Evolutionary conservation across 2,797 vertebrate species (phyloP).

Genomic region (Etheostoma perlongum): DNA sequence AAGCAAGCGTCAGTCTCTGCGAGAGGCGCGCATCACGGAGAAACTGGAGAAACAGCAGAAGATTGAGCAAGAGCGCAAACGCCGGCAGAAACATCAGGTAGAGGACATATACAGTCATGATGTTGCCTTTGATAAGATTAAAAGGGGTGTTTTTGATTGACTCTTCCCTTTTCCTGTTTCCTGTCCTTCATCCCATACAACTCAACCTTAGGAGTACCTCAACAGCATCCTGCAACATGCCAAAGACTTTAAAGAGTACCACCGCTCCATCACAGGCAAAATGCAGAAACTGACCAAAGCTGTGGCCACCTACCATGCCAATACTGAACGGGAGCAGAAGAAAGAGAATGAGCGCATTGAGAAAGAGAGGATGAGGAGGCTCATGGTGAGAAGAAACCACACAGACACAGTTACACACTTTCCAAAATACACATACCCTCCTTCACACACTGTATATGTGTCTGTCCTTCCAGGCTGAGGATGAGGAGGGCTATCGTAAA

Average conservation of each 20-base stretch:
- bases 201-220: conserved; percentile 92
- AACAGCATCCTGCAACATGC: conserved; percentile 99
- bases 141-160: not conserved
- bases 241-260: conserved; percentile 99
- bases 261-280: conserved; percentile 94
- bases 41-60: conserved; percentile 99
- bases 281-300: conserved; percentile 97
- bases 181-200: not conserved
- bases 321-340: conserved; percentile 98
- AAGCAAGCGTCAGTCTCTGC: conserved; percentile 95
- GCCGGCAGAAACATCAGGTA: conserved; percentile 98
- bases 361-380: conserved; percentile 96
- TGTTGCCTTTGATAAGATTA: not conserved
- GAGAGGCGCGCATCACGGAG: conserved; percentile 96
- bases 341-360: conserved; percentile 98
- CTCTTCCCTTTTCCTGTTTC: not conserved
- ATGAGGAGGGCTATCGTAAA: conserved; percentile 97
- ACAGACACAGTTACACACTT: not conserved
- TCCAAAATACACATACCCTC: not conserved
- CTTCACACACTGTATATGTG: not conserved
- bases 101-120: not conserved
- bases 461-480: conserved; percentile 87
- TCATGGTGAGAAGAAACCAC: conserved; percentile 87
- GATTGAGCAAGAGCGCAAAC: conserved; percentile 97
- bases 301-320: conserved; percentile 96